A percentile compares a stretch with the other conserved stretches of the same genome.
Evolutionary conservation across 64 coral and sea anemone species (phyloP).

Genomic region (Pocillopora damicornis): DNA sequence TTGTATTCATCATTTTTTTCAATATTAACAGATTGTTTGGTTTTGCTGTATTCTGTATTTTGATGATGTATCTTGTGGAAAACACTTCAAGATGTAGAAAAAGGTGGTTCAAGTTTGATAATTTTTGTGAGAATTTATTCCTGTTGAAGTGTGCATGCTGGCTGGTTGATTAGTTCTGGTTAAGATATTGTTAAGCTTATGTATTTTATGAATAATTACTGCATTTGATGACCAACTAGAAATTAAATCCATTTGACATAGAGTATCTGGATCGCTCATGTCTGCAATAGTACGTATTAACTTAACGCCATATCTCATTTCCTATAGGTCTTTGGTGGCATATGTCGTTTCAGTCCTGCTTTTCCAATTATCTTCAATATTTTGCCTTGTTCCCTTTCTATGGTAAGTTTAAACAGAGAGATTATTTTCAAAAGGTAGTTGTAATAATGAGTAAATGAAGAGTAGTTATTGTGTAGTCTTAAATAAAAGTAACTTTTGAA

Average conservation of each 20-base stretch:
- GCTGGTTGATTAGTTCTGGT: no score
- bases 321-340: conserved; percentile 67
- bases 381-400: conserved; percentile 77
- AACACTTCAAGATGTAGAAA: conserved; percentile 49
- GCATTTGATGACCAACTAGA: no score
- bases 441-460: background rate
- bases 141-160: no score
- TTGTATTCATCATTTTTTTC: background rate
- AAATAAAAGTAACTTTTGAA: no score
- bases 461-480: no score
- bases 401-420: conserved; percentile 54
- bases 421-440: background rate
- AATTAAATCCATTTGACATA: background rate
- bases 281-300: background rate
- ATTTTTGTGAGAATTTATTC: no score
- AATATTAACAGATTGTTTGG: conserved; percentile 65
- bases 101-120: conserved; percentile 36
- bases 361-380: conserved; percentile 58
- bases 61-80: conserved; percentile 72
- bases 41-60: conserved; percentile 60
- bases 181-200: no score
- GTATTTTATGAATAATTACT: no score
- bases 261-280: background rate
- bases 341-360: conserved; percentile 67
- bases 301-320: background rate